Percentiles rank a stretch among this genome's conserved stretches.
These are phyloP conservation scores for Tenthredo distinguenda DNA, from an alignment of 2,888 invertebrate genomes.

Conservation along the genomic window DNA sequence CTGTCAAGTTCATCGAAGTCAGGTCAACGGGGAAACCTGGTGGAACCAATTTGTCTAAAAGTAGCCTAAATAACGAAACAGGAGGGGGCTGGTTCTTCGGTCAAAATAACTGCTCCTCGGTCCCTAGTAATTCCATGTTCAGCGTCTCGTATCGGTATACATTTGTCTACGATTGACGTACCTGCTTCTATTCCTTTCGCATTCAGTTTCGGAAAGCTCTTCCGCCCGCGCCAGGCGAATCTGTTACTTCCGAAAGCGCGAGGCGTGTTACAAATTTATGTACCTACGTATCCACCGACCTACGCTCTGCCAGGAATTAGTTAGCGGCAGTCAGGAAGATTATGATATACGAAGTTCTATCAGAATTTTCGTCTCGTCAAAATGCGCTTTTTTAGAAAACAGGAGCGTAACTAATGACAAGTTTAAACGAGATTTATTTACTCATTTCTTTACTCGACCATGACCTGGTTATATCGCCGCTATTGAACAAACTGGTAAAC, in stretches of 20 bases:
- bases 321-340: background rate
- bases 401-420: background rate
- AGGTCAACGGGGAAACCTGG: background rate
- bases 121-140: background rate
- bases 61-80: constrained; percentile 33
- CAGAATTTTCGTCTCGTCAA: background rate
- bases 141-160: background rate
- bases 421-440: background rate
- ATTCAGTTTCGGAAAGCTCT: constrained; percentile 8
- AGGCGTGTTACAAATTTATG: constrained; percentile 11
- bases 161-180: background rate
- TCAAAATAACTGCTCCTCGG: background rate
- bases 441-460: background rate
- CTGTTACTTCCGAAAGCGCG: constrained; percentile 25
- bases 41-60: constrained; percentile 28
- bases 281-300: background rate
- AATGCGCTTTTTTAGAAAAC: background rate
- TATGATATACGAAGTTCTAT: constrained; percentile 11
- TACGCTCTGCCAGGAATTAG: background rate
- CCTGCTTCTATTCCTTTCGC: background rate
- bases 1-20: constrained; percentile 6
- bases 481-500: background rate
- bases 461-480: background rate
- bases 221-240: constrained; percentile 9
- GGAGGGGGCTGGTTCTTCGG: background rate